phyloP scores from a whole-genome alignment of 2,797 vertebrate species.

The Pterois miles region DNA sequence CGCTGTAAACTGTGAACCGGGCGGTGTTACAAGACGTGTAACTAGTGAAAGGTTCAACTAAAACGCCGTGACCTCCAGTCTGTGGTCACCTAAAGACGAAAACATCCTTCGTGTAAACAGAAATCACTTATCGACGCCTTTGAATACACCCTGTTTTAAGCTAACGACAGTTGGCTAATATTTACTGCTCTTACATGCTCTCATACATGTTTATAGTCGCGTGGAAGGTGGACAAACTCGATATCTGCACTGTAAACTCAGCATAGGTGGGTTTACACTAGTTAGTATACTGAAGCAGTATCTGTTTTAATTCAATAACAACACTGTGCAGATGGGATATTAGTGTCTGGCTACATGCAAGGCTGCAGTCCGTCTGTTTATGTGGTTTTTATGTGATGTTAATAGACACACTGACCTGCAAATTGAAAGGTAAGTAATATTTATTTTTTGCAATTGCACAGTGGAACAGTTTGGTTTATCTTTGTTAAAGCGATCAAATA shows the following conservation, averaged over 20 bases:
- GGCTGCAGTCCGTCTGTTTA: neutral
- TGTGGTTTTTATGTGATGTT: neutral
- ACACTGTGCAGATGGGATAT: neutral
- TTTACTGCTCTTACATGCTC: neutral
- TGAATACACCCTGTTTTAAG: conserved; percentile 52
- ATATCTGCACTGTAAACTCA: neutral
- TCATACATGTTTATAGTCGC: neutral
- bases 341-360: neutral
- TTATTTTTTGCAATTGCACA: neutral
- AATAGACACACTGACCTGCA: neutral
- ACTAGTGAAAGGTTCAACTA: neutral
- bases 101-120: conserved; percentile 36
- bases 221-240: neutral
- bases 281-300: neutral
- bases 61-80: conserved; percentile 38
- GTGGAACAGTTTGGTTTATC: neutral
- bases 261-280: neutral
- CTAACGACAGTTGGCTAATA: conserved; percentile 3
- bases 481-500: neutral
- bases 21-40: neutral
- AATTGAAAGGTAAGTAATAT: neutral
- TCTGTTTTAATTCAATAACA: neutral
- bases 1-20: neutral
- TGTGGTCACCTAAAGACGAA: neutral
- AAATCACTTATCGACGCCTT: conserved; percentile 20